A percentile compares a stretch with the other conserved stretches of the same genome.
Conservation (phyloP, 2,888 invertebrate species). For the Tigriopus californicus region DNA sequence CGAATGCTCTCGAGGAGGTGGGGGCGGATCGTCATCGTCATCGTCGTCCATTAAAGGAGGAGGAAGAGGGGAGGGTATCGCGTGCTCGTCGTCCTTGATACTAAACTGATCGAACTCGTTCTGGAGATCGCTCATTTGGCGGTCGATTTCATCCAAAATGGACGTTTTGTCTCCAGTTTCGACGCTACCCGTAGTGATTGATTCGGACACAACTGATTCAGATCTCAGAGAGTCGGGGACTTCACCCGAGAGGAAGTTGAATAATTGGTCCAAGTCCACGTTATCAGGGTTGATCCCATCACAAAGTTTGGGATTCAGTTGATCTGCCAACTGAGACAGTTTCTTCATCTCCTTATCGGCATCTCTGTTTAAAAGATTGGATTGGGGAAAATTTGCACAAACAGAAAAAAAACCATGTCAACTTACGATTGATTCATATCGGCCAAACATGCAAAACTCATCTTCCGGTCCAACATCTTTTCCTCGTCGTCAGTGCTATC, state of each 20-base stretch:
- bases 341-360: conserved; percentile 34
- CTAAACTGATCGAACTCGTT: conserved; percentile 20
- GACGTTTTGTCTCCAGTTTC: conserved; percentile 3
- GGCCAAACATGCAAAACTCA: conserved; percentile 24
- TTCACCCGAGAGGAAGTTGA: conserved; percentile 62
- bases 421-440: conserved; percentile 36
- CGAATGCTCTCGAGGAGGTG: conserved; percentile 26
- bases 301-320: conserved; percentile 46
- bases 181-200: background rate
- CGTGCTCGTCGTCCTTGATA: conserved; percentile 18
- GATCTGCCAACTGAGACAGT: conserved; percentile 50
- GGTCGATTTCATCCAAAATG: conserved; percentile 20
- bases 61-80: conserved; percentile 15
- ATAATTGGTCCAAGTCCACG: conserved; percentile 69
- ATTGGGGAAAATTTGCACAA: background rate
- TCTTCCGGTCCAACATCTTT: conserved; percentile 17
- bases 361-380: conserved; percentile 16
- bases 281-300: conserved; percentile 28
- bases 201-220: background rate
- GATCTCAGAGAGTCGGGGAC: conserved; percentile 6
- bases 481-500: conserved; percentile 35
- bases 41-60: conserved; percentile 13
- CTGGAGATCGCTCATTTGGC: conserved; percentile 22
- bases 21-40: conserved; percentile 18
- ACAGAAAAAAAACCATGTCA: conserved; percentile 26